Conservation (phyloP, 2,797 vertebrate species). For the Trachops cirrhosus region DNA sequence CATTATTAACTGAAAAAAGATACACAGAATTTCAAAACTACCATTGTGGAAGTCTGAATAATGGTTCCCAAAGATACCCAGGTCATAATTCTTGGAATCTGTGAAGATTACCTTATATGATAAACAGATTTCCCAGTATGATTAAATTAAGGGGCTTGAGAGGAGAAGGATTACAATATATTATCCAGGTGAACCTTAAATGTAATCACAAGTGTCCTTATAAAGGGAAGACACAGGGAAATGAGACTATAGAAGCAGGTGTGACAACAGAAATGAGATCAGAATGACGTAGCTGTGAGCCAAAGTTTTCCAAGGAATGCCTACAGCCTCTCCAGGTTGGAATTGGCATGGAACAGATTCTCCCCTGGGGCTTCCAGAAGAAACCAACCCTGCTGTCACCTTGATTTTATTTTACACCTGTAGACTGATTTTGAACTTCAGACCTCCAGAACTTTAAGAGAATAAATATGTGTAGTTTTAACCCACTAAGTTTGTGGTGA, state of each 20-base stretch:
- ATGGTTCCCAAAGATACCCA: background rate
- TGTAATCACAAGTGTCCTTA: background rate
- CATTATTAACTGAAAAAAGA: background rate
- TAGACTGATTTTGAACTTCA: background rate
- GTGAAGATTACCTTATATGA: background rate
- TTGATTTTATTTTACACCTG: background rate
- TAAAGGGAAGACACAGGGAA: background rate
- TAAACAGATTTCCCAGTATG: background rate
- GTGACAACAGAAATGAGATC: background rate
- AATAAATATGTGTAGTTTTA: background rate
- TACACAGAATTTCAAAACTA: background rate
- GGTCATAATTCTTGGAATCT: background rate
- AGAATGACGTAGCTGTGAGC: background rate
- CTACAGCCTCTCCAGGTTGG: background rate
- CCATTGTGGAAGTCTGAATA: conserved; percentile 8
- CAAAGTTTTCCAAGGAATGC: background rate
- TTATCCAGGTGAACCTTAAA: background rate
- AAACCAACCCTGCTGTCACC: background rate
- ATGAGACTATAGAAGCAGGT: background rate
- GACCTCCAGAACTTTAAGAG: background rate
- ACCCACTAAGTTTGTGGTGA: background rate
- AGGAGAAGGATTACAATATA: background rate
- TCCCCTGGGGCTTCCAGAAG: background rate
- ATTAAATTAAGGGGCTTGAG: background rate
- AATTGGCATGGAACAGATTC: background rate